Conservation (phyloP, 2,113 vertebrate species). For the Lates calcarifer region DNA sequence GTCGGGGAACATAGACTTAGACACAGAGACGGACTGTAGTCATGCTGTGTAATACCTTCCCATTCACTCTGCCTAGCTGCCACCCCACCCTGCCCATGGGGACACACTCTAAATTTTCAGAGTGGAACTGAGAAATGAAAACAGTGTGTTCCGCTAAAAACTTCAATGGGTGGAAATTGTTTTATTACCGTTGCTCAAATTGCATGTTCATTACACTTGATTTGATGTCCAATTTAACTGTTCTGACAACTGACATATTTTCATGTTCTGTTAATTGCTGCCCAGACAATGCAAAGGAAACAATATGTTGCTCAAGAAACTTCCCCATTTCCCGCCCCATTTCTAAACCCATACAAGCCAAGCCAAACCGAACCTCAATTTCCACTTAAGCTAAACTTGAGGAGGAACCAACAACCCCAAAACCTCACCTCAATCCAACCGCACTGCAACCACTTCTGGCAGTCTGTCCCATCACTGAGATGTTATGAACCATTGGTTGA, state of each 20-base stretch:
- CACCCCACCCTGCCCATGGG: slow-evolving; percentile 44
- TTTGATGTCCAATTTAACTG: slow-evolving; percentile 22
- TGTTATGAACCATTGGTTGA: slow-evolving; percentile 66
- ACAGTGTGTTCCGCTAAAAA: slow-evolving; percentile 40
- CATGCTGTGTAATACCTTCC: slow-evolving; percentile 71
- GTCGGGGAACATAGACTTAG: slow-evolving; percentile 42
- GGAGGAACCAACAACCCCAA: slow-evolving; percentile 71
- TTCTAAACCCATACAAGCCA: slow-evolving; percentile 52
- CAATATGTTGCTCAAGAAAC: slow-evolving; percentile 25
- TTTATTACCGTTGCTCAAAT: slow-evolving; percentile 36
- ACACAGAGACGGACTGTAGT: slow-evolving; percentile 65
- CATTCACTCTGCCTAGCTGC: slow-evolving; percentile 50
- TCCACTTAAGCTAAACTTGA: slow-evolving; percentile 74
- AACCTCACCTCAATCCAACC: slow-evolving; percentile 75
- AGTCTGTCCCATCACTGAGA: slow-evolving; percentile 44
- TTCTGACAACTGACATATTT: slow-evolving; percentile 24
- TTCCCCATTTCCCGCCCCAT: slow-evolving; percentile 35
- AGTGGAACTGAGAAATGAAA: slow-evolving; percentile 61
- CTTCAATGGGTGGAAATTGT: slow-evolving; percentile 48
- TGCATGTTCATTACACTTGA: slow-evolving; percentile 31
- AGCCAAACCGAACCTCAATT: slow-evolving; percentile 74
- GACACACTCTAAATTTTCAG: slow-evolving; percentile 49
- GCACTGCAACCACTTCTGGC: slow-evolving; percentile 62
- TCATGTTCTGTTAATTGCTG: slow-evolving; percentile 7
- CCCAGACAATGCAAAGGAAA: slow-evolving; percentile 14